Evolutionary conservation across 1,140 invertebrate species (phyloP).

Genomic region (Micrasema longulum): DNA sequence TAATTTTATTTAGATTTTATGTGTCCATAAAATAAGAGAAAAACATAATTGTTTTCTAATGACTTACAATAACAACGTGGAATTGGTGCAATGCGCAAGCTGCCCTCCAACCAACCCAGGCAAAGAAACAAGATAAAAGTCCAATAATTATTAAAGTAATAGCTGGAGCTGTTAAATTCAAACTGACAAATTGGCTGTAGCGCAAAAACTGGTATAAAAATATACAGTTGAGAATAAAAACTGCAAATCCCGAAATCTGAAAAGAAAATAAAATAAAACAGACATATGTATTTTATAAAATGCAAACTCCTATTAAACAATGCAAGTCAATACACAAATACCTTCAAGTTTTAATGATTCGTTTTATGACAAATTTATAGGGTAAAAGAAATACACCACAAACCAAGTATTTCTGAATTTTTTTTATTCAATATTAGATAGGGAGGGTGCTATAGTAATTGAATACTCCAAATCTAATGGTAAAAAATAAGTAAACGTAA

Average conservation of each 20-base stretch:
- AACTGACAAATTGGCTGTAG: conserved; percentile 65
- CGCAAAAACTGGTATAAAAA: conserved; percentile 68
- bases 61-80: conserved; percentile 66
- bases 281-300: background rate
- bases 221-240: conserved; percentile 64
- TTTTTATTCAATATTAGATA: too few relatives aligned
- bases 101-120: conserved; percentile 68
- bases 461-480: too few relatives aligned
- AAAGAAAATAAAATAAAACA: conserved; percentile 51
- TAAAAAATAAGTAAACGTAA: too few relatives aligned
- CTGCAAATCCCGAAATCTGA: conserved; percentile 68
- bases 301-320: too few relatives aligned
- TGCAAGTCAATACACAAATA: too few relatives aligned
- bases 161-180: conserved; percentile 64
- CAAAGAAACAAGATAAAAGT: conserved; percentile 65
- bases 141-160: conserved; percentile 66
- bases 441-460: too few relatives aligned
- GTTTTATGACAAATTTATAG: too few relatives aligned
- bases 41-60: background rate
- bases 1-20: too few relatives aligned
- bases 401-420: too few relatives aligned
- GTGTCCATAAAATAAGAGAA: too few relatives aligned
- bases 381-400: too few relatives aligned
- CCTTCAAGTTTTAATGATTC: too few relatives aligned
- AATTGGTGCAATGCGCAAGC: conserved; percentile 65